Conservation (phyloP, 2,113 vertebrate genomes). For the Cnemophilus loriae region DNA sequence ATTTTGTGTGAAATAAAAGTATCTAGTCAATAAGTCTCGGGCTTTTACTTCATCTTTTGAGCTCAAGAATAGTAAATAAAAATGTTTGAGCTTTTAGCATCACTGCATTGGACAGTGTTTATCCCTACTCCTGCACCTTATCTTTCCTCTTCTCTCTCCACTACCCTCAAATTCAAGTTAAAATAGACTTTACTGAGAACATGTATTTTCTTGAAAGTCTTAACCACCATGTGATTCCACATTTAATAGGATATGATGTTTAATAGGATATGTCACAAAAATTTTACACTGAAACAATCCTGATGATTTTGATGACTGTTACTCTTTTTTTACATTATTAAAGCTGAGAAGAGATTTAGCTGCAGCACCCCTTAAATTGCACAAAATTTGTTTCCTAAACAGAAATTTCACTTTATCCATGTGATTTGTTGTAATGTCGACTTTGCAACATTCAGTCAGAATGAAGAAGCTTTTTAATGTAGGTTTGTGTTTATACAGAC, state of each 20-base stretch:
- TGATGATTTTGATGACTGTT: background rate
- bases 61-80: background rate
- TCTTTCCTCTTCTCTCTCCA: background rate
- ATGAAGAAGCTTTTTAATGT: background rate
- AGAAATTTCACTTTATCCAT: background rate
- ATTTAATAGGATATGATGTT: background rate
- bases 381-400: background rate
- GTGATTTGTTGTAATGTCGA: accelerated
- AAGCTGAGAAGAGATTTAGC: background rate
- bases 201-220: background rate
- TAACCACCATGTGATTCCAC: accelerated
- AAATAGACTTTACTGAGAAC: background rate
- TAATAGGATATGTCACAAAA: background rate
- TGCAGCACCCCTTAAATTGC: background rate
- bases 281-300: background rate
- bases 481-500: background rate
- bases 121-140: background rate
- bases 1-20: background rate
- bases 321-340: background rate
- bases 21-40: background rate
- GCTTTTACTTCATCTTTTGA: background rate
- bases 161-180: background rate
- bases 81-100: background rate
- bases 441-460: background rate
- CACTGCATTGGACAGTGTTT: background rate